Evolutionary conservation across 2,113 vertebrate genomes (phyloP).

Genomic region (Nothoprocta perdicaria): DNA sequence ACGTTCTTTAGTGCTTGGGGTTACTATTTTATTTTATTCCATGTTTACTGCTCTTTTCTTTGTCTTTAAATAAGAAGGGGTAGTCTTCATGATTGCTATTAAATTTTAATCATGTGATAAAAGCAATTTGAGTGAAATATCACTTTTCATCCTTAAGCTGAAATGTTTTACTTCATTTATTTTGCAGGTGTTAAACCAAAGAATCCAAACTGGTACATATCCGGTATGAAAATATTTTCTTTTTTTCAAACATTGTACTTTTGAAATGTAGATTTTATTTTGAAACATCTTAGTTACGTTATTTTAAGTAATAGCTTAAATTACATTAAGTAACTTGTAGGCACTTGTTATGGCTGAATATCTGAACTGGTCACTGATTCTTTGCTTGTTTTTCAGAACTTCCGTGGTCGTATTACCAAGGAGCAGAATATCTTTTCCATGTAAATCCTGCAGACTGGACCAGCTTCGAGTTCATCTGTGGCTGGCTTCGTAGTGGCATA

Average conservation of each 20-base stretch:
- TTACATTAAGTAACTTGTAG: not conserved
- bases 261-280: not conserved
- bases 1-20: not conserved
- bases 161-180: not conserved
- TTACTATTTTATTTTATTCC: not conserved
- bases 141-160: not conserved
- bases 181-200: conserved; percentile 85
- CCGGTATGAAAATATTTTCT: conserved; percentile 82
- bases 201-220: conserved; percentile 87
- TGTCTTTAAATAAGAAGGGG: not conserved
- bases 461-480: conserved; percentile 84
- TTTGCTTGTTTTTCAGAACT: conserved; percentile 78
- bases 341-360: not conserved
- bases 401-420: conserved; percentile 89
- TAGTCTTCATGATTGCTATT: not conserved
- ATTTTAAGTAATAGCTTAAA: no score
- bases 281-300: no score
- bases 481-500: conserved; percentile 83
- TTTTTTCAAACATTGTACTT: not conserved
- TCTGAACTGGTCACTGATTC: not conserved
- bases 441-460: conserved; percentile 80
- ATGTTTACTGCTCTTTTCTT: not conserved
- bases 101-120: not conserved
- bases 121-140: not conserved
- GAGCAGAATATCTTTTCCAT: conserved; percentile 88